These are phyloP conservation scores for Drosophila barbarae DNA, from an alignment of 2,888 invertebrate species.

Conservation along the genomic window DNA sequence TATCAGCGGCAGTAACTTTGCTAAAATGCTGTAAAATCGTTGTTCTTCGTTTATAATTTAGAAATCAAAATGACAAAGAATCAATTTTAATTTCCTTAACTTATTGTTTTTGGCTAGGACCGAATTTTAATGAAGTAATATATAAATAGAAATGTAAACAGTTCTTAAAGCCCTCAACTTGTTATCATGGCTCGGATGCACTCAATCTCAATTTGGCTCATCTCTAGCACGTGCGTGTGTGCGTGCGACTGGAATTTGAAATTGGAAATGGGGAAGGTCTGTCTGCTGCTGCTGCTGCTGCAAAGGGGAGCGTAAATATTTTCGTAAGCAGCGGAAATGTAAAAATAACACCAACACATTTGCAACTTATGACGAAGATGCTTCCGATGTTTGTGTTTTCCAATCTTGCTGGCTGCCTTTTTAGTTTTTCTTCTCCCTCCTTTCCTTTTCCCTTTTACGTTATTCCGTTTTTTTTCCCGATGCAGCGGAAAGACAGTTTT, in stretches of 20 bases:
- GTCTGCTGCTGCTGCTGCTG: constrained; percentile 7
- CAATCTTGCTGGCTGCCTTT: constrained; percentile 30
- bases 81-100: neutral
- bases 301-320: constrained; percentile 57
- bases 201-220: constrained; percentile 15
- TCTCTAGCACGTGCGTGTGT: constrained; percentile 26
- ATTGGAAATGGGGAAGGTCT: constrained; percentile 30
- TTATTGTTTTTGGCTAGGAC: neutral
- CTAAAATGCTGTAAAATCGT: neutral
- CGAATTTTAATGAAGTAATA: neutral
- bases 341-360: constrained; percentile 70
- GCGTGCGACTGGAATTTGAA: constrained; percentile 39
- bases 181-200: constrained; percentile 17
- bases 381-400: constrained; percentile 44
- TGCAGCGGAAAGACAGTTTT: constrained; percentile 58
- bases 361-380: constrained; percentile 48
- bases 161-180: constrained; percentile 10
- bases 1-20: neutral
- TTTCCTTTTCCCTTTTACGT: constrained; percentile 3
- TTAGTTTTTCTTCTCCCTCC: constrained; percentile 1
- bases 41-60: neutral
- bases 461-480: constrained; percentile 18
- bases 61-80: neutral
- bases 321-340: constrained; percentile 71
- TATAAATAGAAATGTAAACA: neutral